Base-by-base conservation (phyloP, 2,888 invertebrate species). In the Aquatica leii region DNA sequence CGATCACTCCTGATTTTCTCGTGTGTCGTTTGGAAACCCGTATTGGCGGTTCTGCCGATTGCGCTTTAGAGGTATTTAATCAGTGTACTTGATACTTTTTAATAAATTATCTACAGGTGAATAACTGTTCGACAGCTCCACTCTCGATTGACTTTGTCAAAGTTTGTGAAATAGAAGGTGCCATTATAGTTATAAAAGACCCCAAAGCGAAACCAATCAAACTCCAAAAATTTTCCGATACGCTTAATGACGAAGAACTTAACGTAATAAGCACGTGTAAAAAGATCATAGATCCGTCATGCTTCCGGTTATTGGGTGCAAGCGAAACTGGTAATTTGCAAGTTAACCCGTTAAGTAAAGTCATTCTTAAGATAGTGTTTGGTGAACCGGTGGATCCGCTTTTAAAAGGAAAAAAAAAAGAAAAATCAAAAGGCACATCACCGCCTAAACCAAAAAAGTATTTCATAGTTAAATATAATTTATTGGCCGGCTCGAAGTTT, bases 141-240 rank as follows among this genome's bases (percentile, higher is more conserved):
- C 43, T 74, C 9, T 37, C 20, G 1, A 40, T 75, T 5, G 58
- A 50, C 8, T 65, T 75, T 31, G 59, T 67, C 35, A 73, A 74
- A 62, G 35, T 70, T 1, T 74, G 71, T 20, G 75, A 75, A 59
- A 18, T 74, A 2, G 66, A 67, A 60, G 75, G 74, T 9, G 59
- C 65, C 40, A 71, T 71, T 12, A 66, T 49, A 43, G 56, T 62
- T 11, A 49, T 60, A 21, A 35, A 43, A 15, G 56, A n/a, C n/a
- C n/a, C n/a, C n/a, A n/a, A n/a, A n/a, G n/a, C n/a, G n/a, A n/a
- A n/a, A n/a, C n/a, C n/a, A n/a, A n/a, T n/a, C n/a, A 50, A 17
- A 18, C 34, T 9, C n/a, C 8, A 41, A 48, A 43, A 43, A 14
- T 43, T 43, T 43, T 43, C 43, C 15, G 6, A 24, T 24, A 2